Evolutionary conservation across 1,140 invertebrate species (phyloP), one percentile per base, ranked within the genome.

Genomic region (Bombus fervidus): DNA sequence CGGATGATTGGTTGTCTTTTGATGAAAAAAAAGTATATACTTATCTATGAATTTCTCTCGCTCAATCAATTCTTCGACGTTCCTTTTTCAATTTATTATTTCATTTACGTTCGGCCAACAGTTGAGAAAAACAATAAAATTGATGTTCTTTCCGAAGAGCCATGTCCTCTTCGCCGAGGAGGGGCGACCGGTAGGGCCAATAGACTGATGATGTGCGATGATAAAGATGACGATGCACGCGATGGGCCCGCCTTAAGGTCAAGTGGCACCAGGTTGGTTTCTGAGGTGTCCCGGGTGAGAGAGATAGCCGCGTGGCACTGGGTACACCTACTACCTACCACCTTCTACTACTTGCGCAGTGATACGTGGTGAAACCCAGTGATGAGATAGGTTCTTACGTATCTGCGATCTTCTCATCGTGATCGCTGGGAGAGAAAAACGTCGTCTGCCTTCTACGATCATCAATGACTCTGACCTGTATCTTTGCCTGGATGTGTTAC

Each of bases 141-240:
- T 95, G 94, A 95, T 95, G 94, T 95, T 95, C 95, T 96, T 95
- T 95, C 93, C 95, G 94, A 95, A 96, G 95, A 96, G 95, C 93
- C 94, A 93, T 95, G 93, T 94, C 95, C 95, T 95, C 95, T 95
- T 95, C 94, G 92, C 94, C 94, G 93, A 94, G 95, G 95, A 95
- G 93, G 94, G 94, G 92, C 89, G 93, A 93, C 92, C 94, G 95
- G 90, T 95, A 95, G 94, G 94, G 95, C 94, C 93, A 91, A 93
- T 94, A 94, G 92, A 93, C 92, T 92, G 93, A 94, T 93, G 94
- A 94, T 94, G 93, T 92, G 91, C 93, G 93, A 95, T 94, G 94
- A 94, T 93, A 93, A 76, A 94, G 93, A 94, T 93, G 93, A 93
- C 92, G 91, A 93, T 93, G 91, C 91, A 90, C 92, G 89, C 92